phyloP scores from a whole-genome alignment of 2,797 vertebrate genomes.

The Peromyscus aztecus region DNA sequence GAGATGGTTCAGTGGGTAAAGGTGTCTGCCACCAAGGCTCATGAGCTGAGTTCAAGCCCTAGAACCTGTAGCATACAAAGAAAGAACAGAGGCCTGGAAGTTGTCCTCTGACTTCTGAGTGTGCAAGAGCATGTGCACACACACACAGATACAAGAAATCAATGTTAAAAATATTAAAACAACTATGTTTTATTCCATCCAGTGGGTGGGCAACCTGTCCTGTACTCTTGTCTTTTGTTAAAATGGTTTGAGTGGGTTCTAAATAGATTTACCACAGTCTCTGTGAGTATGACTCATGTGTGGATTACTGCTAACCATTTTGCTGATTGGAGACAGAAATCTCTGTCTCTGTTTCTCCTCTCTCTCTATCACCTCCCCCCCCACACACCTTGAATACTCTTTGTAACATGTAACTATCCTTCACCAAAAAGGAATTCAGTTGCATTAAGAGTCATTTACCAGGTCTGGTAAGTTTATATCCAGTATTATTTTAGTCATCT shows the following conservation, averaged over 20 bases:
- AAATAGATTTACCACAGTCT: constrained; percentile 25
- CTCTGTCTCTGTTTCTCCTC: background rate
- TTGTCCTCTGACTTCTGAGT: background rate
- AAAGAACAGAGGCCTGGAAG: background rate
- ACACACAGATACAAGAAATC: background rate
- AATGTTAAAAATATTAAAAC: background rate
- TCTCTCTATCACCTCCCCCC: background rate
- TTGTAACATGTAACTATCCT: constrained; percentile 53
- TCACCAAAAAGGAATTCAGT: constrained; percentile 30
- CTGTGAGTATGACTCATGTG: constrained; percentile 5
- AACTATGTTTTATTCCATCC: too few species aligned
- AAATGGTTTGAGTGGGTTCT: constrained; percentile 27
- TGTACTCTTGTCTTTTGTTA: constrained; percentile 40
- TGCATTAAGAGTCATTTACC: constrained; percentile 52
- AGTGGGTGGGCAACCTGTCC: background rate
- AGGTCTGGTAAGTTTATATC: constrained; percentile 54
- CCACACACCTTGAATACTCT: background rate
- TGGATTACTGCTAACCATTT: constrained; percentile 1
- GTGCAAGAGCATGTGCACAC: background rate
- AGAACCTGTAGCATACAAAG: background rate
- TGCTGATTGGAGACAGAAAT: background rate
- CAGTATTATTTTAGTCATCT: constrained; percentile 64
- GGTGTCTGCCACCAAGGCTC: too few species aligned
- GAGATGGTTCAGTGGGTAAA: background rate
- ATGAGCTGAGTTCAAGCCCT: background rate